phyloP scores from a whole-genome alignment of 2,797 vertebrate species.

The Enteromius argenteus region DNA sequence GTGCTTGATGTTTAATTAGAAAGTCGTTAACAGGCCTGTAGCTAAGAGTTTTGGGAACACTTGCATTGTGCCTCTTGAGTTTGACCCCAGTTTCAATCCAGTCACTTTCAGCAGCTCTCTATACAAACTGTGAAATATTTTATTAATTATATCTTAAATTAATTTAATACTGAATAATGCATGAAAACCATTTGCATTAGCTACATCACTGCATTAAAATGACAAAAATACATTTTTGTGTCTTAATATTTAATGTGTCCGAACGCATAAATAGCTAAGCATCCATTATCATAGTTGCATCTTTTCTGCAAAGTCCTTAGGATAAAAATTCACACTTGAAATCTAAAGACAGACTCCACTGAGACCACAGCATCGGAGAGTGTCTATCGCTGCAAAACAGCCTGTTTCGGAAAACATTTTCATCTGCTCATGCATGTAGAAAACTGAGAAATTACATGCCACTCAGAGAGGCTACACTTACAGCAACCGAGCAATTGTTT shows the following conservation, averaged over 20 bases:
- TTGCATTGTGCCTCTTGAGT: background rate
- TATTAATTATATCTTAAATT: background rate
- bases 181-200: background rate
- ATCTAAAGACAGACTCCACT: constrained; percentile 9
- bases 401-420: constrained; percentile 56
- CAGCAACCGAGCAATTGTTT: constrained; percentile 54
- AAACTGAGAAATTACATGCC: constrained; percentile 51
- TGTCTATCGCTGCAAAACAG: constrained; percentile 11
- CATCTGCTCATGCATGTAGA: constrained; percentile 44
- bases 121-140: background rate
- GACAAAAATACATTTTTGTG: background rate
- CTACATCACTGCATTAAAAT: background rate
- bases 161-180: background rate
- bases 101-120: background rate
- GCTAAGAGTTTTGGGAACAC: background rate
- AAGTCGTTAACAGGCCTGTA: background rate
- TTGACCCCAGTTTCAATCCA: background rate
- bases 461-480: constrained; percentile 52
- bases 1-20: background rate
- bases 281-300: background rate
- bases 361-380: constrained; percentile 9
- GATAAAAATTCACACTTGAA: background rate
- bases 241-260: background rate
- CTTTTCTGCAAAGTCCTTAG: background rate
- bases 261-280: background rate